Evolutionary conservation across 2,888 invertebrate species (phyloP).

Genomic region (Tipula helvola): DNA sequence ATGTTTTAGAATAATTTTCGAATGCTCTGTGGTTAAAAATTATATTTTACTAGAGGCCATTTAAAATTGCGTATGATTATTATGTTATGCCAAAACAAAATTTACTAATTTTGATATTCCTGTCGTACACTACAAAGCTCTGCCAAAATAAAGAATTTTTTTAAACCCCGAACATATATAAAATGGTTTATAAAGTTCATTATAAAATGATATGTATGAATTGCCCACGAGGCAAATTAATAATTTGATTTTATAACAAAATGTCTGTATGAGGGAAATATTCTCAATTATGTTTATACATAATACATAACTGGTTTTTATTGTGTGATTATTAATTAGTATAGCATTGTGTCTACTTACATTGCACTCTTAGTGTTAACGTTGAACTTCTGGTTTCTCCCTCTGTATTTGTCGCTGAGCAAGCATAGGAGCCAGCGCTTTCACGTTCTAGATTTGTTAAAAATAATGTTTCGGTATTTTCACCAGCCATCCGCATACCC

Average conservation of each 20-base stretch:
- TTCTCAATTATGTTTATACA: too few species aligned
- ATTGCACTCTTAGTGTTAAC: slow-evolving; percentile 58
- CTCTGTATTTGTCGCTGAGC: slow-evolving; percentile 66
- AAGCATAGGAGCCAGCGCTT: slow-evolving; percentile 66
- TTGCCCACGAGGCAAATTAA: background rate
- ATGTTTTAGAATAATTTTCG: too few species aligned
- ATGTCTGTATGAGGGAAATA: background rate
- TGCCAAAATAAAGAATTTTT: background rate
- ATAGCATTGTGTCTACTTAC: slow-evolving; percentile 44
- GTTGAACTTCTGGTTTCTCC: slow-evolving; percentile 69
- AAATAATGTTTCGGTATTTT: slow-evolving; percentile 43
- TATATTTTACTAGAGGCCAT: too few species aligned
- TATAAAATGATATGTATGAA: background rate
- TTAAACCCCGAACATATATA: background rate
- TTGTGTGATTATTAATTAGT: too few species aligned
- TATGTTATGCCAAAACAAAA: background rate
- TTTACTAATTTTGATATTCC: background rate
- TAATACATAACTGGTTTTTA: too few species aligned
- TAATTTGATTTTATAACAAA: background rate
- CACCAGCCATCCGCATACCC: slow-evolving; percentile 38
- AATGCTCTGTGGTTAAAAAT: too few species aligned
- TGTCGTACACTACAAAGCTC: background rate
- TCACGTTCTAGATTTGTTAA: slow-evolving; percentile 54
- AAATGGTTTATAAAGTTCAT: background rate
- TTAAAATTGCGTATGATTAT: too few species aligned